These are phyloP conservation scores for Lepidothrix coronata DNA, from an alignment of 2,113 vertebrate species.

Conservation along the genomic window DNA sequence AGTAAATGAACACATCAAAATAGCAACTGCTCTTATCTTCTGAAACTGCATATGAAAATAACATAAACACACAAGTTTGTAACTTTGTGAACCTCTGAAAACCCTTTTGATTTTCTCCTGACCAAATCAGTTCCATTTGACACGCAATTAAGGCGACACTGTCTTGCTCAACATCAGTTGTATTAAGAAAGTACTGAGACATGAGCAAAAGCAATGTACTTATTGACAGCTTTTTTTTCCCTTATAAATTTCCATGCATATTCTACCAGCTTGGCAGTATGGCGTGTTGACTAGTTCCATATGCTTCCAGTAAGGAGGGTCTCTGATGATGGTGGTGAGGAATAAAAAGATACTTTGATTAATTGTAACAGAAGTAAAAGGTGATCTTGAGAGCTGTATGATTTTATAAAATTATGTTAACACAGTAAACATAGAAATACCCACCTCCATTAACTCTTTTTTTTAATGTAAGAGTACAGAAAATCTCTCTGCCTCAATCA, in stretches of 20 bases:
- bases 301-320: not conserved
- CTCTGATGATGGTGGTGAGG: not conserved
- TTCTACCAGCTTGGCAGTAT: not conserved
- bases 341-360: not conserved
- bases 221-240: not conserved
- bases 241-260: not conserved
- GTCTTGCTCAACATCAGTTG: not conserved
- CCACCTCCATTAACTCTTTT: not conserved
- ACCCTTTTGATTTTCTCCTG: not conserved
- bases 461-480: not conserved
- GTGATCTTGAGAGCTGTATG: not conserved
- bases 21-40: not conserved
- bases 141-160: not conserved
- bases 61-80: not conserved
- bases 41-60: not conserved
- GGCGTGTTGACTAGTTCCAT: not conserved
- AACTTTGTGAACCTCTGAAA: not conserved
- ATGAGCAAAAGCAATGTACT: not conserved
- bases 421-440: not conserved
- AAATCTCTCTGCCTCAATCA: not conserved
- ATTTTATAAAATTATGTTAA: not conserved
- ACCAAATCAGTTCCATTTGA: not conserved
- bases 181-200: not conserved
- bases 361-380: not conserved
- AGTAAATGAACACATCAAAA: not conserved